phyloP scores from a whole-genome alignment of 2,797 vertebrate genomes.

The Psittacula echo region DNA sequence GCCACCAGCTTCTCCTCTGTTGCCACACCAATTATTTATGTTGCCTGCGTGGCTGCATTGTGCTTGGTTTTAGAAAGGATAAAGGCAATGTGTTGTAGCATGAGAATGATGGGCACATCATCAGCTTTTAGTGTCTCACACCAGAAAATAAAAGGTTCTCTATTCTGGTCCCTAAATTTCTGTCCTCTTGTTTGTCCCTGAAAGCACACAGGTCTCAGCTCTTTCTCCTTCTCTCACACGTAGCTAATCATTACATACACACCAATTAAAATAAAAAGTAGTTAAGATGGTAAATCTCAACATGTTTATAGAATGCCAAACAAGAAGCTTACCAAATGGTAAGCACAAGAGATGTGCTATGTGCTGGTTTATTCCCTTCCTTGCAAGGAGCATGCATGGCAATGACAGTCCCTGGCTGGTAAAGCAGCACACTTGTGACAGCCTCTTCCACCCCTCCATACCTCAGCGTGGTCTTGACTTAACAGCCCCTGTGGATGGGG shows the following conservation, averaged over 20 bases:
- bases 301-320: background rate
- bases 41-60: background rate
- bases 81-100: background rate
- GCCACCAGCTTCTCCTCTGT: background rate
- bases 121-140: background rate
- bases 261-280: background rate
- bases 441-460: background rate
- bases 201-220: background rate
- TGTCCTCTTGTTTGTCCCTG: background rate
- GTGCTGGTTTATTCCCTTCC: background rate
- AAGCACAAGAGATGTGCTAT: background rate
- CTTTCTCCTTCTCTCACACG: background rate
- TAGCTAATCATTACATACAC: background rate
- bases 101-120: background rate
- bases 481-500: background rate
- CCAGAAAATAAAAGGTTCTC: background rate
- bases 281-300: background rate
- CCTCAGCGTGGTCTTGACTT: background rate
- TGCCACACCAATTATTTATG: background rate
- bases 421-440: fast-evolving
- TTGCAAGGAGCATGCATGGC: background rate
- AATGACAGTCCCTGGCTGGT: background rate
- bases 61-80: background rate
- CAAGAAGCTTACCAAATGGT: background rate
- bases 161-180: background rate